These are phyloP conservation scores for Fragum fragum DNA, from an alignment of 2,888 invertebrate genomes.

Conservation along the genomic window DNA sequence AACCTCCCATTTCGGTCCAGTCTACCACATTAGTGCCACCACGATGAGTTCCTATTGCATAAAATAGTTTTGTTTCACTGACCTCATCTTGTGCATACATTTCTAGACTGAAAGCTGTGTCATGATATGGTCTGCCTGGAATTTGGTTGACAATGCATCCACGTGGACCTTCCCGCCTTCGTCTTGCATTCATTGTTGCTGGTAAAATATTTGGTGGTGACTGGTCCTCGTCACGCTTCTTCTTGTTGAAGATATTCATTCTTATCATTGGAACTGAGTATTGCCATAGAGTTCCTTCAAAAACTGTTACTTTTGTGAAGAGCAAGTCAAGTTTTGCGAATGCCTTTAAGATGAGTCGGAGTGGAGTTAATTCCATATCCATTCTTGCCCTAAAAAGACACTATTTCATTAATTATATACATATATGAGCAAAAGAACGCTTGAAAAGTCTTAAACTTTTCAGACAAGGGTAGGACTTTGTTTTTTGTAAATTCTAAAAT, in stretches of 20 bases:
- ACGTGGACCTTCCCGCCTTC: slow-evolving; percentile 42
- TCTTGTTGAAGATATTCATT: slow-evolving; percentile 64
- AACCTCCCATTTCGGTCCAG: slow-evolving; percentile 73
- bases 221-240: slow-evolving; percentile 57
- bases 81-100: slow-evolving; percentile 68
- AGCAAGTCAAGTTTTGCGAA: slow-evolving; percentile 59
- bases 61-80: slow-evolving; percentile 70
- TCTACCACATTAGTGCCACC: slow-evolving; percentile 69
- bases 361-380: slow-evolving; percentile 69
- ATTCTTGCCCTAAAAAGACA: slow-evolving; percentile 64
- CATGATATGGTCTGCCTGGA: slow-evolving; percentile 58
- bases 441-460: too few species aligned
- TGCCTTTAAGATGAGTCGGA: slow-evolving; percentile 61
- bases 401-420: too few species aligned
- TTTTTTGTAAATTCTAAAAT: too few species aligned
- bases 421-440: too few species aligned
- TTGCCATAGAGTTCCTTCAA: slow-evolving; percentile 67
- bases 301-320: slow-evolving; percentile 56
- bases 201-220: slow-evolving; percentile 62
- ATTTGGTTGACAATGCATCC: slow-evolving; percentile 72
- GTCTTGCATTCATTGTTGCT: slow-evolving; percentile 40
- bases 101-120: slow-evolving; percentile 70
- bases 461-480: too few species aligned
- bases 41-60: slow-evolving; percentile 70
- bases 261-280: slow-evolving; percentile 57